phyloP scores from a whole-genome alignment of 1,140 invertebrate genomes.

The Catajapyx aquilonaris region DNA sequence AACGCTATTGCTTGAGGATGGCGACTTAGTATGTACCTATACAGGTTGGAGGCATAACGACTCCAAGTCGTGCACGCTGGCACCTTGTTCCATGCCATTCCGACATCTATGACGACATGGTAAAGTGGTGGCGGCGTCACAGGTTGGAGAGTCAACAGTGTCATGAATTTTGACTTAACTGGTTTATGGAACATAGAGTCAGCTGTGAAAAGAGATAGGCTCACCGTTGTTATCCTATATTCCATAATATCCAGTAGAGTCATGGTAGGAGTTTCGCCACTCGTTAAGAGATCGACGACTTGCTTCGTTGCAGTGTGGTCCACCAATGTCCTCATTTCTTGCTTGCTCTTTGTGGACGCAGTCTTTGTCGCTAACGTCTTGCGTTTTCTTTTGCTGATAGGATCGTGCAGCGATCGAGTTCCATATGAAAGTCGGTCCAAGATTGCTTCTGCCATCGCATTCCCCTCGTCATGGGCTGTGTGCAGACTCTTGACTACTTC shows the following conservation, averaged over 20 bases:
- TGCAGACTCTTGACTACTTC: not conserved
- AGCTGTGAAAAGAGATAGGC: constrained; percentile 1
- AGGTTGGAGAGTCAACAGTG: not conserved
- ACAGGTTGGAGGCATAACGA: not conserved
- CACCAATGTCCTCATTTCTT: not conserved
- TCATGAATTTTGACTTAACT: constrained; percentile 1
- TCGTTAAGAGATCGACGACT: not conserved
- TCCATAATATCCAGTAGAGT: not conserved
- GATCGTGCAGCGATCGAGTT: not conserved
- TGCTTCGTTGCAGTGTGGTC: not conserved
- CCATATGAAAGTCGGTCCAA: not conserved
- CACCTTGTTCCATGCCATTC: not conserved
- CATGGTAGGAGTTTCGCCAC: not conserved
- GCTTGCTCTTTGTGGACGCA: not conserved
- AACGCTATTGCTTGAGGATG: not conserved
- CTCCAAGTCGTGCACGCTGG: not conserved
- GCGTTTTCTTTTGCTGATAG: not conserved
- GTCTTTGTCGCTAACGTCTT: not conserved
- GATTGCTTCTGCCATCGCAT: not conserved
- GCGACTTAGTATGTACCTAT: not conserved
- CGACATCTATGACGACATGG: not conserved
- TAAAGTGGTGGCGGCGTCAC: not conserved
- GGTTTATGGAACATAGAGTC: not conserved
- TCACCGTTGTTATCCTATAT: not conserved
- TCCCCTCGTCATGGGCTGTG: not conserved